These are phyloP conservation scores for Chauna torquata DNA, from an alignment of 2,113 vertebrate genomes.

Conservation along the genomic window DNA sequence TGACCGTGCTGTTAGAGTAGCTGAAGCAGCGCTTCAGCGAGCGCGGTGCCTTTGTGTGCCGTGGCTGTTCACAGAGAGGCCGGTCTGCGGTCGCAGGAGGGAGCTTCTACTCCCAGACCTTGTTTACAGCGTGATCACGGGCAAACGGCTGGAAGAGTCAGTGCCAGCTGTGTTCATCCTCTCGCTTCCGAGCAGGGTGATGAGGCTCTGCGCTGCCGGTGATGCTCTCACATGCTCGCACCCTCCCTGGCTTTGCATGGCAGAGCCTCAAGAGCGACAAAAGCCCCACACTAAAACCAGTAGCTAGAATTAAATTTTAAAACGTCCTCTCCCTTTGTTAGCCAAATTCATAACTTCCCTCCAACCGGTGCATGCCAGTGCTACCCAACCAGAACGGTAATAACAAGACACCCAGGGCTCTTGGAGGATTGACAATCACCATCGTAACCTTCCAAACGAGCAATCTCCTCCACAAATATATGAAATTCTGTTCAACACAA, in stretches of 20 bases:
- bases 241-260: neutral
- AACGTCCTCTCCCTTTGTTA: neutral
- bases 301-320: neutral
- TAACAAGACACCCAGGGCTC: neutral
- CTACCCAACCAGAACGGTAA: neutral
- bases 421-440: neutral
- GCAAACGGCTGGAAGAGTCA: neutral
- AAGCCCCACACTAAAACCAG: neutral
- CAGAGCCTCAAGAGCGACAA: neutral
- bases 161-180: neutral
- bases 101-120: neutral
- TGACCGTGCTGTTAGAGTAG: neutral
- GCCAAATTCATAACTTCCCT: neutral
- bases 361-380: accelerated
- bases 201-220: neutral
- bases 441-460: neutral
- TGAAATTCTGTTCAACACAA: neutral
- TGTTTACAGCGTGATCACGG: neutral
- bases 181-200: neutral
- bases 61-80: accelerated
- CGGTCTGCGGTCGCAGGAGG: neutral
- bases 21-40: neutral
- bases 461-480: accelerated
- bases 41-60: neutral
- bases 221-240: neutral